phyloP scores from a whole-genome alignment of 2,888 invertebrate genomes.

The Luperina nickerlii region DNA sequence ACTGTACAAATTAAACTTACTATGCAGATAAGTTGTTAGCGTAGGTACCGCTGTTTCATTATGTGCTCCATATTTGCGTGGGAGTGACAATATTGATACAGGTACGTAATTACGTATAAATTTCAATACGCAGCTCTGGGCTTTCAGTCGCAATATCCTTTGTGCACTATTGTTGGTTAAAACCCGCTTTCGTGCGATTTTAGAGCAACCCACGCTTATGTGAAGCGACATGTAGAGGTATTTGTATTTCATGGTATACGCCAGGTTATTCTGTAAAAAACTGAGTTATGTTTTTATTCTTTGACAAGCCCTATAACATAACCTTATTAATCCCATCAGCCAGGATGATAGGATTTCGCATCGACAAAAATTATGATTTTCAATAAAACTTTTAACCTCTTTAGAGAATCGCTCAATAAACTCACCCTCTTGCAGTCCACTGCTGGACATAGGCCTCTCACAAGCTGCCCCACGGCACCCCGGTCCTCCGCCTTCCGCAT shows the following conservation, averaged over 20 bases:
- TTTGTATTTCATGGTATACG: background rate
- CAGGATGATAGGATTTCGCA: background rate
- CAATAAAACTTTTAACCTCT: background rate
- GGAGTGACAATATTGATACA: constrained; percentile 3
- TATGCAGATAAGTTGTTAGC: background rate
- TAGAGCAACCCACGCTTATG: background rate
- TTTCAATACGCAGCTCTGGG: constrained; percentile 14
- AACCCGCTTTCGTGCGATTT: background rate
- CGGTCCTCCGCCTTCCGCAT: too few relatives aligned
- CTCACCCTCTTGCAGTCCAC: too few relatives aligned
- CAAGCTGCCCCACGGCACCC: too few relatives aligned
- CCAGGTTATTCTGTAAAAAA: background rate
- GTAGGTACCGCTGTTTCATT: constrained; percentile 8
- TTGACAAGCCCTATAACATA: background rate
- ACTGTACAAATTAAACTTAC: background rate
- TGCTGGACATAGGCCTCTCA: too few relatives aligned
- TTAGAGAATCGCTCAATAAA: background rate
- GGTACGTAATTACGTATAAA: constrained; percentile 5
- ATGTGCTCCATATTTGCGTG: constrained; percentile 15
- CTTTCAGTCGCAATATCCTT: background rate
- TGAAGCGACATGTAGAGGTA: too few relatives aligned
- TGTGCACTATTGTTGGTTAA: constrained; percentile 9
- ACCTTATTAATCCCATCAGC: too few relatives aligned
- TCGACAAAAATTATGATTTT: background rate
- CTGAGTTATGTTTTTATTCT: background rate